Conservation (phyloP, 2,888 invertebrate genomes). For the Rhagonycha lutea region DNA sequence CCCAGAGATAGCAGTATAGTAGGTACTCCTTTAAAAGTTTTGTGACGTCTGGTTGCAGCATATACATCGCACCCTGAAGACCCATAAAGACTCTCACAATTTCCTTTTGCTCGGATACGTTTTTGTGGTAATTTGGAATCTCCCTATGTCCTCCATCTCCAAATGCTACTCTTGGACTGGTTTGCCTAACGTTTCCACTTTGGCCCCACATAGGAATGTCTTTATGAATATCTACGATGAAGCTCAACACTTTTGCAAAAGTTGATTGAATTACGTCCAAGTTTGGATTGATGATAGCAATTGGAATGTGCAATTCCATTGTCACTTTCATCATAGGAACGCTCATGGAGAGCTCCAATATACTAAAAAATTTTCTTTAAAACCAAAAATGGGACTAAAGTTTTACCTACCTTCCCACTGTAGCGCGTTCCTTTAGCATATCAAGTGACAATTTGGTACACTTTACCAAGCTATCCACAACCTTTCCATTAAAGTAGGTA, state of each 20-base stretch:
- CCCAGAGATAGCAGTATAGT: slow-evolving; percentile 74
- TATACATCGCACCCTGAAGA: slow-evolving; percentile 73
- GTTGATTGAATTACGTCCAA: slow-evolving; percentile 73
- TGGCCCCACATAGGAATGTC: slow-evolving; percentile 81
- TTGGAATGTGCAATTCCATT: slow-evolving; percentile 69
- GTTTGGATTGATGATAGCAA: slow-evolving; percentile 63
- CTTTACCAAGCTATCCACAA: slow-evolving; percentile 74
- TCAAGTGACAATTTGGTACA: slow-evolving; percentile 76
- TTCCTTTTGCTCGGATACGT: slow-evolving; percentile 81
- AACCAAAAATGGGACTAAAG: not conserved
- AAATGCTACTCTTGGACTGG: not conserved
- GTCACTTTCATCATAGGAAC: slow-evolving; percentile 64
- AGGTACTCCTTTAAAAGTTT: slow-evolving; percentile 53
- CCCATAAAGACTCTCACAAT: slow-evolving; percentile 74
- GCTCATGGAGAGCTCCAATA: not conserved
- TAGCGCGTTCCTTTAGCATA: slow-evolving; percentile 65
- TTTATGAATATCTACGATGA: slow-evolving; percentile 74
- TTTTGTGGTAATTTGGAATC: slow-evolving; percentile 63
- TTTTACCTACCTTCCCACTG: slow-evolving; percentile 41
- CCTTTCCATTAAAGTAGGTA: slow-evolving; percentile 76
- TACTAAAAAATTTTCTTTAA: not conserved
- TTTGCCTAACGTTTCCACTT: slow-evolving; percentile 5
- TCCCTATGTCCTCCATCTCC: not conserved
- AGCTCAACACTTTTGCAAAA: slow-evolving; percentile 68
- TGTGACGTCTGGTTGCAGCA: slow-evolving; percentile 70